phyloP scores from a whole-genome alignment of 2,797 vertebrate genomes.

The Stomatorhinus walkeri region DNA sequence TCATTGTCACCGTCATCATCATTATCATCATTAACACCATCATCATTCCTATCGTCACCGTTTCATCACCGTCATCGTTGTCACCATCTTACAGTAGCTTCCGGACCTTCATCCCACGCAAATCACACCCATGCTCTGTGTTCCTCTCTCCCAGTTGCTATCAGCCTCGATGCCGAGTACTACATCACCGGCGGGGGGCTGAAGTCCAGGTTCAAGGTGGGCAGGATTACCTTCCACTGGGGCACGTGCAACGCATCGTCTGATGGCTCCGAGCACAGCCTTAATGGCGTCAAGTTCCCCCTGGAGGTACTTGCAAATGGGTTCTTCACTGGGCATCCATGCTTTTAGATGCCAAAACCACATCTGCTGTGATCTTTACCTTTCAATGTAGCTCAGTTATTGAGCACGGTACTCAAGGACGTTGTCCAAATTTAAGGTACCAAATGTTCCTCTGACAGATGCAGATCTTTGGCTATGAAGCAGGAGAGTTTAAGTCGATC shows the following conservation, averaged over 20 bases:
- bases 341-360: not conserved
- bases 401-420: not conserved
- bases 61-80: not conserved
- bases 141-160: constrained; percentile 67
- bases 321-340: not conserved
- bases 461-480: constrained; percentile 93
- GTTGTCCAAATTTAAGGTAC: not conserved
- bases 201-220: constrained; percentile 76
- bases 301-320: constrained; percentile 72
- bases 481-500: constrained; percentile 65
- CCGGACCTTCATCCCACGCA: not conserved
- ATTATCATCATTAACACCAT: too few species aligned
- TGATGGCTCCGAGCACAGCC: constrained; percentile 88
- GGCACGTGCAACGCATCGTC: constrained; percentile 87
- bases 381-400: not conserved
- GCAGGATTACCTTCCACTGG: constrained; percentile 92
- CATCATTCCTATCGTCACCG: too few species aligned
- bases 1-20: not conserved
- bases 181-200: constrained; percentile 80
- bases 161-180: constrained; percentile 83
- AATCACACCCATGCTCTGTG: not conserved
- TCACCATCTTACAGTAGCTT: not conserved
- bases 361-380: not conserved
- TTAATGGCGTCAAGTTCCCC: constrained; percentile 84
- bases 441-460: constrained; percentile 64